These are phyloP conservation scores for Stercorarius parasiticus DNA, from an alignment of 2,113 vertebrate species.

Conservation along the genomic window DNA sequence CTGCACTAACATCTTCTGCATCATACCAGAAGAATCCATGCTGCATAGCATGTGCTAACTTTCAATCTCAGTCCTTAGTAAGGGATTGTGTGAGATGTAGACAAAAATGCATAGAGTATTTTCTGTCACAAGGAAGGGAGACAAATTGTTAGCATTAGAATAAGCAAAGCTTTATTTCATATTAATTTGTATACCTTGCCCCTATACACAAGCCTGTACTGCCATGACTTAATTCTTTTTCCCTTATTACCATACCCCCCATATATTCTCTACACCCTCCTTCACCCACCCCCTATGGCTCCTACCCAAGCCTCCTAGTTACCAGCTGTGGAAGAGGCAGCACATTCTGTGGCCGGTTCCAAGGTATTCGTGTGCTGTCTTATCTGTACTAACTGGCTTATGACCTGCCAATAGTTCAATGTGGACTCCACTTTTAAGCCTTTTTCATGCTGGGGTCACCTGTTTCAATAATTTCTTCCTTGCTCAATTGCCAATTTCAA, in stretches of 20 bases:
- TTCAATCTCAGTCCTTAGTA: background rate
- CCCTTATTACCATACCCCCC: background rate
- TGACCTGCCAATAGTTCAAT: background rate
- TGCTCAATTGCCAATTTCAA: background rate
- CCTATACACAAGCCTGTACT: background rate
- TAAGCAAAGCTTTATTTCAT: background rate
- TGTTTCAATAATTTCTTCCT: background rate
- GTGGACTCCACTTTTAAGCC: background rate
- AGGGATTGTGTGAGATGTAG: background rate
- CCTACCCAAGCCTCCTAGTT: background rate
- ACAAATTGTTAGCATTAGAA: background rate
- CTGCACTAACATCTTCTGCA: background rate
- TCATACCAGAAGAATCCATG: background rate
- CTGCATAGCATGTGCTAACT: background rate
- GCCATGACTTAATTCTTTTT: background rate
- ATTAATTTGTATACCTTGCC: background rate
- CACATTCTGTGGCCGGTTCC: background rate
- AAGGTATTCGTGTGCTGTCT: background rate
- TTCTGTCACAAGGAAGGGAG: background rate
- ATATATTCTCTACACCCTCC: background rate
- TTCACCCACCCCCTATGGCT: background rate
- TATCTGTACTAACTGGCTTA: background rate
- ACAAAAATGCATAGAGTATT: background rate
- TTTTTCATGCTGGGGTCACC: background rate
- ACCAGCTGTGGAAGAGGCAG: background rate